Evolutionary conservation across 2,113 vertebrate species (phyloP), one percentile per base, ranked within the genome.

Genomic region (Verasper variegatus): DNA sequence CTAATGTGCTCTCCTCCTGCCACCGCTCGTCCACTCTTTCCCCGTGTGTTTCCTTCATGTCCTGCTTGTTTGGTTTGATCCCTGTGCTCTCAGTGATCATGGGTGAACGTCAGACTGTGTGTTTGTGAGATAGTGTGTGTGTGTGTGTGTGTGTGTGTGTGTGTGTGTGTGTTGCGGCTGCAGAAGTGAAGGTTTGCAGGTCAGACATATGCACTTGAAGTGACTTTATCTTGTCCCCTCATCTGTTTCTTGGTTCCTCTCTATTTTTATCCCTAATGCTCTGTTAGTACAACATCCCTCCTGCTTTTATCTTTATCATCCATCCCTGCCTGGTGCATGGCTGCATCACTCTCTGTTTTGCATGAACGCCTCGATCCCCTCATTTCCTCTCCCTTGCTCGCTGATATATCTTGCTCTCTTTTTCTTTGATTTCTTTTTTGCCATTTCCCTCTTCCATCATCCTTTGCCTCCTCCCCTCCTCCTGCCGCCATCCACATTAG

Each of bases 401-500:
- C 45, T 18, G 24, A 5, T 71, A 12, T 45, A 5, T 76, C 27
- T 70, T 69, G 18, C 31, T n/a, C 51, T 26, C 49, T 24, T 4
- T 66, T 26, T 35, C 18, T 66, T 78, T 75, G 49, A 83, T 80
- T 88, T 68, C 55, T 31, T 6, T 31, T 58, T 12, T 27, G 42
- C 78, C 18, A 68, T 49, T 57, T 55, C 40, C 59, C 26, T 64
- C 67, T 37, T 21, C 12, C 27, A 3, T 67, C 62, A 66, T 64
- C 37, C 67, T 45, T 24, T 11, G 31, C 17, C 17, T 26, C 3
- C 45, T 27, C 68, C 58, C 60, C 54, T 68, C 35, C 68, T 61
- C 56, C 54, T 68, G 56, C 66, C 47, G 63, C 74, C 54, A 31
- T 78, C 58, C 47, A 71, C 56, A 66, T 80, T 76, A 71, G 72